Base-by-base conservation (phyloP, 2,888 invertebrate genomes). In the Horisme vitalbata region DNA sequence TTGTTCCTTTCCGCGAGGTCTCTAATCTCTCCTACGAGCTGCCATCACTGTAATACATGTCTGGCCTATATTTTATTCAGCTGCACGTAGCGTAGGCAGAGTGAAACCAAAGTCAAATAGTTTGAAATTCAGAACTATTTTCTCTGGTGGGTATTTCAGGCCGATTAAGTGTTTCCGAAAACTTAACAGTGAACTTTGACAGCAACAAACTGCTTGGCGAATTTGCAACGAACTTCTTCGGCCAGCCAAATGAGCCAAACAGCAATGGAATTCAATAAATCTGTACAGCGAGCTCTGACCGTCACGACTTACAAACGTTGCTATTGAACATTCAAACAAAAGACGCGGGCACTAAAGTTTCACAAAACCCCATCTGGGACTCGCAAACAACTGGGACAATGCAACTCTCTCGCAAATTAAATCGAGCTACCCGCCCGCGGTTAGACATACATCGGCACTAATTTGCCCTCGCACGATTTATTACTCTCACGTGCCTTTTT, bases 391-490 rank as follows among this genome's bases (percentile, higher is more conserved):
- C 63, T 57, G 57, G 65, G 67, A 74, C 78, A 75, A 72, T 75
- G 78, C 73, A 75, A 68, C 64, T 62, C 57, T 38, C 55, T 66
- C 70, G 60, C 75, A 76, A 77, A 79, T 75, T 78, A 78, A 79
- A 79, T 74, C 67, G 67, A 54, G 65, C 71, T 58, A 57, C 55
- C 41, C 52, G 26, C 52, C 52, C 54, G 71, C 66, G 73, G 74
- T 75, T 68, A 66, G 67, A 70, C 71, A 71, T 64, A 75, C 72
- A 74, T 77, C 63, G 74, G 64, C 70, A 75, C 73, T 81, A 81
- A 80, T 79, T 79, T 75, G 71, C 69, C 60, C 63, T 57, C 49
- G 58, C 63, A 63, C 65, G 70, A 79, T 83, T 78, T 81, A 81
- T 77, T 61, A 60, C 71, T 52, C 67, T 62, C 66, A 61, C 65